These are phyloP conservation scores for Hippocampus zosterae DNA, from an alignment of 2,113 vertebrate species.

Conservation along the genomic window DNA sequence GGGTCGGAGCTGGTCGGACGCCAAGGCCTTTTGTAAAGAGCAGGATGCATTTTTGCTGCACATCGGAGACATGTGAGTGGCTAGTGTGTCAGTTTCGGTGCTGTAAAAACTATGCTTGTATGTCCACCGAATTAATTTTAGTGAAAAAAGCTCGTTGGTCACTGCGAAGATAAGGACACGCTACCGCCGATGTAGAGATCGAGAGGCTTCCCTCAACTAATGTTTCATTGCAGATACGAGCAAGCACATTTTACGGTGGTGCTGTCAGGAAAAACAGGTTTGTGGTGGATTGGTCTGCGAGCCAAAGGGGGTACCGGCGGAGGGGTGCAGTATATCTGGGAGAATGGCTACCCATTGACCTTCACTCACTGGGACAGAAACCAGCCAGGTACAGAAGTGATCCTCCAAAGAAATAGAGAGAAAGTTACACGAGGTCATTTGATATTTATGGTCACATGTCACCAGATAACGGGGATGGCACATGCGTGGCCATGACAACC, in stretches of 20 bases:
- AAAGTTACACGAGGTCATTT: background rate
- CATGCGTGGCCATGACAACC: constrained; percentile 72
- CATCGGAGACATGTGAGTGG: constrained; percentile 70
- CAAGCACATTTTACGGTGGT: constrained; percentile 71
- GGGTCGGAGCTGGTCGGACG: constrained; percentile 56
- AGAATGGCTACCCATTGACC: constrained; percentile 55
- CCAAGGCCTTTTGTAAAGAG: constrained; percentile 64
- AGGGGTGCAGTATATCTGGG: constrained; percentile 75
- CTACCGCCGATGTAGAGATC: background rate
- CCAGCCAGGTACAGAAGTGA: constrained; percentile 64
- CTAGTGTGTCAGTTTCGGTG: too few relatives aligned
- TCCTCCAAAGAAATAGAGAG: background rate
- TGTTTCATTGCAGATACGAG: constrained; percentile 63
- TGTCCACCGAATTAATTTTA: too few relatives aligned
- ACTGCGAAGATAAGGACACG: background rate
- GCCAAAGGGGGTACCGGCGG: constrained; percentile 48
- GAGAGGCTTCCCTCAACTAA: background rate
- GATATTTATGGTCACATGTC: background rate
- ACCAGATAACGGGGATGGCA: constrained; percentile 64
- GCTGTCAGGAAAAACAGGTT: constrained; percentile 51
- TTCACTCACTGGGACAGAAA: constrained; percentile 74
- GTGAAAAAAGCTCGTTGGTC: too few relatives aligned
- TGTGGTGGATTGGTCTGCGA: constrained; percentile 73
- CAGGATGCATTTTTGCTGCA: constrained; percentile 61
- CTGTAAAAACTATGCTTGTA: too few relatives aligned